Evolutionary conservation across 2,888 invertebrate genomes (phyloP), one percentile per base, ranked within the genome.

Genomic region (Philhelius pedissequus): DNA sequence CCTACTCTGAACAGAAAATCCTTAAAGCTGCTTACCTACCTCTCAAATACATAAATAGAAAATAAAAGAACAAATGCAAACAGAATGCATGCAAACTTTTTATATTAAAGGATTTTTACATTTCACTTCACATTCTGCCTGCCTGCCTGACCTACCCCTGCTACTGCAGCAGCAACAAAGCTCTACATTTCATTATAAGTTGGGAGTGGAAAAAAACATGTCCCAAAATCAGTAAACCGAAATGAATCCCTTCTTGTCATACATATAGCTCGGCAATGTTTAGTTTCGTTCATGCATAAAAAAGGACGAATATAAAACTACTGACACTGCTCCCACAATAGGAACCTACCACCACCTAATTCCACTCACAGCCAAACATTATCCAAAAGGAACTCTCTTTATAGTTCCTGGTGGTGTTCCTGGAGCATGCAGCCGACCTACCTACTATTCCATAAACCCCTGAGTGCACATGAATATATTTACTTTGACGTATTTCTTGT

Each of bases 101-200:
- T 68, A 77, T 77, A 77, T 82, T 77, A 76, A 68, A 48, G 71
- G 68, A 58, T 73, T 77, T 73, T 62, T 30, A 68, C 73, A 79
- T 79, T 68, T 52, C 68, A 73, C 52, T 77, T 62, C 45, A 35
- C 30, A 15, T n/a, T 3, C 7, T 54, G n/a, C n/a, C 35, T 56
- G 22, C 2, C 11, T 22, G 58, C 58, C 58, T 35, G 25, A 15
- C 8, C 27, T 25, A 27, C 5, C 4, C 45, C 4, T 0, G 11
- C 13, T n/a, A n/a, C n/a, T n/a, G 13, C 20, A 2, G 9, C n/a
- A 8, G 18, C 15, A 54, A 32, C 15, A 35, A 35, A 56, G 6
- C 20, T 4, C 20, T 35, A 35, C 22, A 20, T 15, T 30, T 18
- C 30, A 30, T 52, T 30, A 7, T 27, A 52, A 50, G n/a, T 13